phyloP scores from a whole-genome alignment of 2,797 vertebrate species.

The Cynodonichthys magdalenae region DNA sequence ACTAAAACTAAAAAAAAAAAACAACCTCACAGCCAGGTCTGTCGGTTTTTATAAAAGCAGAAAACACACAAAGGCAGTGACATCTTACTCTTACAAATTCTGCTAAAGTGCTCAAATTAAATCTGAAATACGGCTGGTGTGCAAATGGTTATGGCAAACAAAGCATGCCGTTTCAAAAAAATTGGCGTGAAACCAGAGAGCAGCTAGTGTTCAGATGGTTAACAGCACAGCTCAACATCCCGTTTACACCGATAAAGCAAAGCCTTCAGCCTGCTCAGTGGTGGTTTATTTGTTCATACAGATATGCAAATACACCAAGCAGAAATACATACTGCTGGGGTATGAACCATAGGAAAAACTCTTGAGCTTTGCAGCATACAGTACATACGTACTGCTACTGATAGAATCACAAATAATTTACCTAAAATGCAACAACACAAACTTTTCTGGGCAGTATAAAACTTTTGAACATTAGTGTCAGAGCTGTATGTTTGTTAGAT shows the following conservation, averaged over 20 bases:
- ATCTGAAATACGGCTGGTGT: background rate
- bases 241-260: slow-evolving; percentile 25
- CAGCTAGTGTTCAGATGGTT: slow-evolving; percentile 20
- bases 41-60: background rate
- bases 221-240: slow-evolving; percentile 22
- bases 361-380: slow-evolving; percentile 11
- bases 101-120: background rate
- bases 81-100: background rate
- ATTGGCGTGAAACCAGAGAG: slow-evolving; percentile 6
- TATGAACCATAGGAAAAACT: slow-evolving; percentile 28
- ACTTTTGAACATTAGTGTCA: background rate
- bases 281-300: slow-evolving; percentile 46
- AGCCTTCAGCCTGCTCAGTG: slow-evolving; percentile 24
- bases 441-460: background rate
- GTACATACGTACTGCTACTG: slow-evolving; percentile 37
- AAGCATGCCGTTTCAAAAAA: slow-evolving; percentile 5
- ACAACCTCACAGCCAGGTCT: background rate
- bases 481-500: slow-evolving; percentile 2
- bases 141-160: slow-evolving; percentile 2
- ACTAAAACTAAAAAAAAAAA: background rate
- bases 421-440: slow-evolving; percentile 32
- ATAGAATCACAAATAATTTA: slow-evolving; percentile 35
- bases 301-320: slow-evolving; percentile 36
- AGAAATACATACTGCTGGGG: slow-evolving; percentile 20
- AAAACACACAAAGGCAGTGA: background rate